Evolutionary conservation across 2,888 invertebrate genomes (phyloP), one percentile per base, ranked within the genome.

Genomic region (Sacculina carcini): DNA sequence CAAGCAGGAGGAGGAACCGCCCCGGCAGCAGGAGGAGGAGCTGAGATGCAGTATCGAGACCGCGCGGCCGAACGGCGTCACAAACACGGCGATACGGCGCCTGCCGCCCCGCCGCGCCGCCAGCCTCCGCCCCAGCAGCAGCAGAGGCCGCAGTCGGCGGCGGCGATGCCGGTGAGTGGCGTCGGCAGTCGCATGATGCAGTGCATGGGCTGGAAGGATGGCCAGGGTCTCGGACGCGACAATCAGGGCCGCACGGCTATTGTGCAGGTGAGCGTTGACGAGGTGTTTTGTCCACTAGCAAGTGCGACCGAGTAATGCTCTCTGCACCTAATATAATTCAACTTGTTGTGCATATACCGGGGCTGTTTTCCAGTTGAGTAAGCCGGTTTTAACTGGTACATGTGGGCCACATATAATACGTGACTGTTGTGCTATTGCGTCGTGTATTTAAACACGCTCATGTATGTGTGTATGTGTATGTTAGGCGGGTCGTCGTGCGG

Each of bases 131-230:
- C 66, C 3, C 58, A 63, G 5, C 62, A 63, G 55, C 62, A 68
- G 60, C 56, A 71, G 62, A 73, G 60, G 50, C 74, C 73, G 12
- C 50, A 52, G 1, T 74, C 78, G 1, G 71, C 73, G 53, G 72
- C 76, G 64, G 72, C 82, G 54, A 73, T 89, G 61, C 71, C 84
- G 59, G 77, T 82, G 0, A 87, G 84, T 58, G 92, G 92, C 60
- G 84, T 94, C 53, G 98, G 96, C 7, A 94, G 83, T 63, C 81
- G 86, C 62, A 71, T 98, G 65, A 66, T 98, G 56, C 90, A 96
- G 66, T 90, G 89, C 67, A 98, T 98, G 98, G 98, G 98, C 5
- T 98, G 98, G 98, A 81, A 81, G 6, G 89, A 89, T 63, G 98
- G 98, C 0, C 79, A 85, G 69, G 98, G 98, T 0, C 69, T 98